Conservation (phyloP, 92 coral and sea anemone genomes). For the Chrysogorgia sp. region DNA sequence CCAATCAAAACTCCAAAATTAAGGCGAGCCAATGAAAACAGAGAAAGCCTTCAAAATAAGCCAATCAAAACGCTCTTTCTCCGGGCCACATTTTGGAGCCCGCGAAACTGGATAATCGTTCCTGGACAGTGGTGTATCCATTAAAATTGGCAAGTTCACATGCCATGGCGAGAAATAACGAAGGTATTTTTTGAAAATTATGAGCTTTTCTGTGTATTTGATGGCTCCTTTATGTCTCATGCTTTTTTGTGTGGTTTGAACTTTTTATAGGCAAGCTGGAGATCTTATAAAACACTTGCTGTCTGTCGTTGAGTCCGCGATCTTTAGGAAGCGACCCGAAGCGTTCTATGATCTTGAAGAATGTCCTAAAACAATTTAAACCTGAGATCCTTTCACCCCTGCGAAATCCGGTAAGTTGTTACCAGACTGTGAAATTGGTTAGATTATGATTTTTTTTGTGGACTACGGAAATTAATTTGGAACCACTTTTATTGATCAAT, state of each 20-base stretch:
- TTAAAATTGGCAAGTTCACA: background rate
- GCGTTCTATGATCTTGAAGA: constrained; percentile 82
- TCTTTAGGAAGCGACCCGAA: constrained; percentile 83
- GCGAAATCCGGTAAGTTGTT: constrained; percentile 82
- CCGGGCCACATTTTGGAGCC: background rate
- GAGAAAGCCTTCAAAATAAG: background rate
- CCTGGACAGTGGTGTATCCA: background rate
- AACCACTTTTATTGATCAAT: no score
- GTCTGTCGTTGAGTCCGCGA: constrained; percentile 84
- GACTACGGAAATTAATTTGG: no score
- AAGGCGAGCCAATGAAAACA: background rate
- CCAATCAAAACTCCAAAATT: background rate
- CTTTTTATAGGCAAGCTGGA: constrained; percentile 76
- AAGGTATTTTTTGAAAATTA: constrained; percentile 8
- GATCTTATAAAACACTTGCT: constrained; percentile 89
- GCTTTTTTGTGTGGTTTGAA: background rate
- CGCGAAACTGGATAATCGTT: background rate
- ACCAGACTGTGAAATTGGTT: background rate
- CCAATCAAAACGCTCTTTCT: constrained; percentile 12
- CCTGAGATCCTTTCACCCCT: constrained; percentile 81
- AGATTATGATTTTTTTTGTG: no score
- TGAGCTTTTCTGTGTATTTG: background rate
- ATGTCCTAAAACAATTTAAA: constrained; percentile 77
- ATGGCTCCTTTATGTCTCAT: background rate
- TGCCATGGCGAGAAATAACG: constrained; percentile 31